Evolutionary conservation across 1,140 invertebrate species (phyloP), one percentile per base, ranked within the genome.

Genomic region (Drosophila parvula): DNA sequence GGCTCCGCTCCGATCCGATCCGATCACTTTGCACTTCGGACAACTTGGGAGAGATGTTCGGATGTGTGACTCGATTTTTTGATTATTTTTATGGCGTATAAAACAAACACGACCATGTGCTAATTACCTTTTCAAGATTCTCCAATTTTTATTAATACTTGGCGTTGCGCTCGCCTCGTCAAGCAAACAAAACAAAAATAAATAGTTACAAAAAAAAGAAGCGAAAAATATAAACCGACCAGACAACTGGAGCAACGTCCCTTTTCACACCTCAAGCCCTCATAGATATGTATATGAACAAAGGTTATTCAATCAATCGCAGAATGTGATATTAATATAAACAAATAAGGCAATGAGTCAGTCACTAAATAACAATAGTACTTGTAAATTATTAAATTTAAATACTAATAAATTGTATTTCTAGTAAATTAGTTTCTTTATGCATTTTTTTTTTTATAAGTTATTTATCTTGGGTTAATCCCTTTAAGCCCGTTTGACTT

Each of bases 81-180:
- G 67, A 79, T 88, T 86, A 77, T 82, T 77, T 82, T 83, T 83
- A 76, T 88, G 60, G 79, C 76, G 69, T 59, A 78, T 80, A 64
- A 68, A 70, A 83, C 45, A 77, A 55, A 77, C 61, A 73, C 65
- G 69, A 79, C 69, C 61, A 88, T 80, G 84, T 88, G 84, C 51
- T 88, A 88, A 88, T 88, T 88, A 73, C 51, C 78, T 53, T 75
- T 81, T 81, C 84, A 84, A 88, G 85, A 88, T 88, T 88, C 84
- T 89, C 84, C 78, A 85, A 89, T 75, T 69, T 84, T 74, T 51
- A 61, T 69, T 71, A 71, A 71, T 71, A 48, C 45, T 75, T 60
- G 62, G 62, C 62, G 51, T 56, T 38, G 47, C 44, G 51, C 63
- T 30, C 44, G 47, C 50, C 43, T 58, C 67, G 60, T 36, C 63